These are phyloP conservation scores for Poliocrania exsul DNA, from an alignment of 2,797 vertebrate species.

Conservation along the genomic window DNA sequence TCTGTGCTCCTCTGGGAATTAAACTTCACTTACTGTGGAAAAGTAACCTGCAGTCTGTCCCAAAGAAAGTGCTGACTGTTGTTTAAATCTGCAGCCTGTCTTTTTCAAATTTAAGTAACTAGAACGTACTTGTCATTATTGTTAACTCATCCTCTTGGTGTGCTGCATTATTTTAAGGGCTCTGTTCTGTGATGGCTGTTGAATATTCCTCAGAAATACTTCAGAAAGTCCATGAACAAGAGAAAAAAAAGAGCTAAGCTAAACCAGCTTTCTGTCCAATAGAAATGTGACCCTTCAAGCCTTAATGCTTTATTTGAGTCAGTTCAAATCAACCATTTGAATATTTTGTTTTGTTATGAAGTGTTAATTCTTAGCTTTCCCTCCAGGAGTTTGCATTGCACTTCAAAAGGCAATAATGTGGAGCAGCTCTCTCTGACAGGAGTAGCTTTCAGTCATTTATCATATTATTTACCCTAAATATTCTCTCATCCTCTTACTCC, in stretches of 20 bases:
- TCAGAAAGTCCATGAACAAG: not conserved
- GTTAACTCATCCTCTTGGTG: not conserved
- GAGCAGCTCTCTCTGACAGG: not conserved
- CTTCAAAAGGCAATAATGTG: not conserved
- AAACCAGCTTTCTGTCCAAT: not conserved
- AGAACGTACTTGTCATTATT: not conserved
- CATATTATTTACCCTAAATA: not conserved
- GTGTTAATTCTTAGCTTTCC: not conserved
- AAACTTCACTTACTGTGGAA: not conserved
- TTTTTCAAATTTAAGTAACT: not conserved
- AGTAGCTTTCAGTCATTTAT: not conserved
- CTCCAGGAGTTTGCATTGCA: not conserved
- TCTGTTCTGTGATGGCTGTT: not conserved
- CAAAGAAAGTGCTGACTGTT: not conserved
- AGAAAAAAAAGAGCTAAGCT: not conserved
- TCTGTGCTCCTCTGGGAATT: not conserved
- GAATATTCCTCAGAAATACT: not conserved
- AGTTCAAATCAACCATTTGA: not conserved
- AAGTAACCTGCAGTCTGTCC: not conserved
- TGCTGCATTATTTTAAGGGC: not conserved
- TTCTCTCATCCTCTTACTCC: slow-evolving; percentile 16
- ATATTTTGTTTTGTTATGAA: not conserved
- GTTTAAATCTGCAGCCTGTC: not conserved
- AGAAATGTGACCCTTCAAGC: not conserved
- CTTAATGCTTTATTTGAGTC: not conserved